Conservation (phyloP, 2,113 vertebrate genomes). For the Datnioides undecimradiatus region DNA sequence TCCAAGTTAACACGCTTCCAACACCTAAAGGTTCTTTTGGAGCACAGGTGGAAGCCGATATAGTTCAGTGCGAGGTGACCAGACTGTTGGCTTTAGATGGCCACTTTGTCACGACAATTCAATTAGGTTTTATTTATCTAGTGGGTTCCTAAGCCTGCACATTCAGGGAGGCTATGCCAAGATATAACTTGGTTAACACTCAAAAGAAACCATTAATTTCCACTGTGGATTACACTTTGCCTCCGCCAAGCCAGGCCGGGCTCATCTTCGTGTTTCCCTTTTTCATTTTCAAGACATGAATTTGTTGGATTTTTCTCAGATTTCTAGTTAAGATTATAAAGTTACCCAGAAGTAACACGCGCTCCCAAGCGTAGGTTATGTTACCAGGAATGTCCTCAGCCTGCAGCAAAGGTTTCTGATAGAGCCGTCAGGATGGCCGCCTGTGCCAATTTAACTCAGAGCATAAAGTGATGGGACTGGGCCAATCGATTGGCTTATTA, state of each 20-base stretch:
- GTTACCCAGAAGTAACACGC: constrained; percentile 30
- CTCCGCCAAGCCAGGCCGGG: constrained; percentile 30
- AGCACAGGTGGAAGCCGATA: constrained; percentile 27
- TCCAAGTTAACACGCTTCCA: background rate
- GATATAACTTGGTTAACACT: constrained; percentile 47
- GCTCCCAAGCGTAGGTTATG: background rate
- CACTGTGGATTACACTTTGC: constrained; percentile 46
- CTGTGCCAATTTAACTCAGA: constrained; percentile 63
- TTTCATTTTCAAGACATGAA: constrained; percentile 32
- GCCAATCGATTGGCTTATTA: constrained; percentile 77
- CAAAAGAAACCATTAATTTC: constrained; percentile 58
- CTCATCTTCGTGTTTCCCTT: constrained; percentile 30
- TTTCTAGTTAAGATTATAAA: constrained; percentile 20
- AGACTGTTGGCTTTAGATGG: constrained; percentile 10
- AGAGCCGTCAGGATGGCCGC: constrained; percentile 48
- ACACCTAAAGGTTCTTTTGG: background rate
- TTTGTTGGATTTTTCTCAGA: constrained; percentile 11
- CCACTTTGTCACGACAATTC: constrained; percentile 16
- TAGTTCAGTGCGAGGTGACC: constrained; percentile 10
- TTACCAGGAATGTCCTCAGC: constrained; percentile 21
- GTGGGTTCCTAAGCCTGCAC: constrained; percentile 2
- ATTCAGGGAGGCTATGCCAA: constrained; percentile 18
- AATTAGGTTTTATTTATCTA: constrained; percentile 30
- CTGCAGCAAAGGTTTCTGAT: constrained; percentile 37
- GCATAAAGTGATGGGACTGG: constrained; percentile 60